phyloP scores from a whole-genome alignment of 2,113 vertebrate species.

The Argyrosomus japonicus region DNA sequence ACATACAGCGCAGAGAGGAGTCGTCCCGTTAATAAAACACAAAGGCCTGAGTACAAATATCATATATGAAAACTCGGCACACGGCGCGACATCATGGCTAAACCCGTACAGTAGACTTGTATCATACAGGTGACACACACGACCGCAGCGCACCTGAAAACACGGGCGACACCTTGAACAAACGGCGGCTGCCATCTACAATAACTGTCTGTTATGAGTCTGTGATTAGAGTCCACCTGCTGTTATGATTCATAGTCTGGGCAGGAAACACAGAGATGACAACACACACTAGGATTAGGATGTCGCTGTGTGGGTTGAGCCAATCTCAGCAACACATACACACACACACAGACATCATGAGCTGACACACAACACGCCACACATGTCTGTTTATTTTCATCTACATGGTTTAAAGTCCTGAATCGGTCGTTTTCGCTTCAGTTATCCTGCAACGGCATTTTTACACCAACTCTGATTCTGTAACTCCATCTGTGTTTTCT shows the following conservation, averaged over 20 bases:
- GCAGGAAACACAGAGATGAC: slow-evolving; percentile 53
- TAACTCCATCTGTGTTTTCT: neutral
- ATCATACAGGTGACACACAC: slow-evolving; percentile 25
- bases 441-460: neutral
- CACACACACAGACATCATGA: neutral
- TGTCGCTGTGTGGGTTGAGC: slow-evolving; percentile 45
- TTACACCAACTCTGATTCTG: neutral
- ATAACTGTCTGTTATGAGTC: slow-evolving; percentile 49
- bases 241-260: slow-evolving; percentile 76
- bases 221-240: slow-evolving; percentile 74
- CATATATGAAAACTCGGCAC: neutral
- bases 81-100: neutral
- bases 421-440: neutral
- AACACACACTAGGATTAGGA: slow-evolving; percentile 58
- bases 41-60: slow-evolving; percentile 16
- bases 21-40: slow-evolving; percentile 34
- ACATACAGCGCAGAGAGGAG: slow-evolving; percentile 7
- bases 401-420: neutral
- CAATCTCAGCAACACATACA: slow-evolving; percentile 34
- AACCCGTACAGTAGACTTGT: neutral
- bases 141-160: slow-evolving; percentile 11
- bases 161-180: slow-evolving; percentile 62
- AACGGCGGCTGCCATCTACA: slow-evolving; percentile 52
- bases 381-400: slow-evolving; percentile 29
- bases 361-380: slow-evolving; percentile 2